A percentile compares a stretch with the other conserved stretches of the same genome.
Conservation (phyloP, 2,113 vertebrate genomes). For the Geococcyx californianus region DNA sequence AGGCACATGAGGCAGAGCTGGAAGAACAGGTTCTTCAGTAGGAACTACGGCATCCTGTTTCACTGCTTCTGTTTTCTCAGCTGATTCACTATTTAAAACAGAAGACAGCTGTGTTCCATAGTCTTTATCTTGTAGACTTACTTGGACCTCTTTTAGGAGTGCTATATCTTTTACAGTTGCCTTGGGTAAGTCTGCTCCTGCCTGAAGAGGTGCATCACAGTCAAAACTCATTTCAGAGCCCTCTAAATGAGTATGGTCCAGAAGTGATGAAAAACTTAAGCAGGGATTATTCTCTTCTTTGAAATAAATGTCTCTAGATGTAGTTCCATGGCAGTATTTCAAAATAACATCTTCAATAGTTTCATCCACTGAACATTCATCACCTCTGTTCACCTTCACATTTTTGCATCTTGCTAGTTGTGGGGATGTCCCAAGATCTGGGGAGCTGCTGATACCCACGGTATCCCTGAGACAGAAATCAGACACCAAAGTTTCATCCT, state of each 20-base stretch:
- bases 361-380: constrained; percentile 47
- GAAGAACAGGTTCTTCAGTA: constrained; percentile 76
- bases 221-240: constrained; percentile 80
- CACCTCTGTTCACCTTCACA: not conserved
- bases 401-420: constrained; percentile 50
- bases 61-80: not conserved
- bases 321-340: constrained; percentile 71
- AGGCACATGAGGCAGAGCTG: constrained; percentile 82
- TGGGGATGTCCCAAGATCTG: constrained; percentile 24
- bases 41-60: constrained; percentile 19
- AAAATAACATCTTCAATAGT: constrained; percentile 84
- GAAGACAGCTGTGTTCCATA: constrained; percentile 77
- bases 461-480: constrained; percentile 69
- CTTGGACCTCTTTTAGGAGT: constrained; percentile 74
- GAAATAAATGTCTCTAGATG: constrained; percentile 7
- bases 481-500: constrained; percentile 63
- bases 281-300: constrained; percentile 68
- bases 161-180: constrained; percentile 67
- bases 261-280: constrained; percentile 62
- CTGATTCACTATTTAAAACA: constrained; percentile 63
- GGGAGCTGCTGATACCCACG: constrained; percentile 19
- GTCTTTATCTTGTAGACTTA: constrained; percentile 79
- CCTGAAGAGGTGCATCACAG: constrained; percentile 80
- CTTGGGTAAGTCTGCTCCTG: constrained; percentile 57
- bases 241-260: constrained; percentile 27